Percentiles rank a stretch among this genome's conserved stretches.
Conservation (phyloP, 1,140 invertebrate genomes). For the Cotesia chilonis region DNA sequence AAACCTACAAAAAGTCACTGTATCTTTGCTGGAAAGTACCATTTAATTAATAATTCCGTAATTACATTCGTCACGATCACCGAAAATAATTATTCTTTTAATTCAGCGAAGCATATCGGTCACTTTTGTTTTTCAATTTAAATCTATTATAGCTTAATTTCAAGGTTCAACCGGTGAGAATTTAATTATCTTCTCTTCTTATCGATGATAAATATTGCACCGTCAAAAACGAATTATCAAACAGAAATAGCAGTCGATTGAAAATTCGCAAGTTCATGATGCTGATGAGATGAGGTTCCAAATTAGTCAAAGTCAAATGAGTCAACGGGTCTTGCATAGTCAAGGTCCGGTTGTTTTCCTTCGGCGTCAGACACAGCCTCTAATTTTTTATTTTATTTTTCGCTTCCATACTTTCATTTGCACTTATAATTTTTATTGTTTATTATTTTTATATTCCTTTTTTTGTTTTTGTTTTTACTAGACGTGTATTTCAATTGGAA, state of each 20-base stretch:
- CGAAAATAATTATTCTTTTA: neutral
- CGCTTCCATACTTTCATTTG: neutral
- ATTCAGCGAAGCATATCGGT: neutral
- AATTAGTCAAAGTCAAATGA: neutral
- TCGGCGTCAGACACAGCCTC: neutral
- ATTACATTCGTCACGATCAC: neutral
- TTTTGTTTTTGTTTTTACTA: neutral
- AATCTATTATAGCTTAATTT: neutral
- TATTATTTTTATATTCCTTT: slow-evolving; percentile 1
- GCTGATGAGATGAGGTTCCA: slow-evolving; percentile 8
- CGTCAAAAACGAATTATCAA: slow-evolving; percentile 16
- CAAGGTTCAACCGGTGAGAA: neutral
- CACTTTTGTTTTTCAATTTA: neutral
- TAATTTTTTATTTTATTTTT: slow-evolving; percentile 1
- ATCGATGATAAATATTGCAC: slow-evolving; percentile 18
- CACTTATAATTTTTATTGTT: neutral
- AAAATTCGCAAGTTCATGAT: slow-evolving; percentile 28
- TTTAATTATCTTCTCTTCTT: neutral
- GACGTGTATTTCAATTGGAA: neutral
- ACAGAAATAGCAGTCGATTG: slow-evolving; percentile 14
- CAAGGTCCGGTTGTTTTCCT: slow-evolving; percentile 4
- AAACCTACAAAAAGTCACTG: slow-evolving; percentile 59
- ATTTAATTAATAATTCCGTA: slow-evolving; percentile 3
- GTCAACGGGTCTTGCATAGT: neutral
- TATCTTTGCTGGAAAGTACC: slow-evolving; percentile 38